Evolutionary conservation across 2,888 invertebrate genomes (phyloP), one percentile per base, ranked within the genome.

Genomic region (Linnaemya vulpina): DNA sequence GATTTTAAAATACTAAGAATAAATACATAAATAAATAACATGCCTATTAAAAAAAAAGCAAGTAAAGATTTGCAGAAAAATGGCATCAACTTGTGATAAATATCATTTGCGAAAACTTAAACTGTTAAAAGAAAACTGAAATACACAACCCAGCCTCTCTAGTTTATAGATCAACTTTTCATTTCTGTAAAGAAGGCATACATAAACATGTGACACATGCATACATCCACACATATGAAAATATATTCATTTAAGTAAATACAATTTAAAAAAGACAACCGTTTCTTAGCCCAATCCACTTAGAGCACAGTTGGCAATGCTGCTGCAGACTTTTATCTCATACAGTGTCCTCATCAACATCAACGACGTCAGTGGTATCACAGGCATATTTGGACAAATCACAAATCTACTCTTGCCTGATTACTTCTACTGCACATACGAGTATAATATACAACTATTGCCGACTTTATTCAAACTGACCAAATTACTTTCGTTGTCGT

Each of bases 401-500:
- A 40, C 35, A 80, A 40, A 55, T 73, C 46, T 25, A 38, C 55
- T 46, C 25, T 49, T 40, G 13, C 58, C 20, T 4, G 53, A 46
- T 60, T 60, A 9, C 9, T 38, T 75, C 65, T 65, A 40, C 20
- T 9, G 9, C 15, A 3, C 58, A 46, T 73, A n/a, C 35, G 30
- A 30, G 5, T 22, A 20, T 35, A 43, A 15, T 67, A 25, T 20
- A 40, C 65, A n/a, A 65, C 49, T 67, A 30, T 73, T 49, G 62
- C 74, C 30, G 25, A 74, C 75, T 60, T 62, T 46, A 43, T 67
- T 60, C 53, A 85, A 85, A 87, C 87, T 81, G 83, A 68, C 86
- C 87, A 87, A 87, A 86, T 87, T 79, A 88, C 88, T 88, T 88
- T 88, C 87, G 86, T 87, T 88, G 87, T 87, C 88, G 83, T 87